Base-by-base conservation (phyloP, 2,113 vertebrate species). In the Dipodomys merriami region DNA sequence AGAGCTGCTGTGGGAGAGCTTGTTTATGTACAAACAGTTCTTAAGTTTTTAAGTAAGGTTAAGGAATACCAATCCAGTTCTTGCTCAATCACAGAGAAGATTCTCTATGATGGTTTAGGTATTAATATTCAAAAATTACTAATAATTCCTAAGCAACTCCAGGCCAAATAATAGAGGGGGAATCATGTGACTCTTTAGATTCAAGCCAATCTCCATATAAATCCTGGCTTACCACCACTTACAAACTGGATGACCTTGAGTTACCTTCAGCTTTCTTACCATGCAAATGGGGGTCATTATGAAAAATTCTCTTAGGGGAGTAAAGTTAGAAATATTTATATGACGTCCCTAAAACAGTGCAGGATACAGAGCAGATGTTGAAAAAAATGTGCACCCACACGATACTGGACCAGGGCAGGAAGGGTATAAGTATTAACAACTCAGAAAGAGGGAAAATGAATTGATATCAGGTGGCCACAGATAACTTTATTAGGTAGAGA, bases 31-130 rank as follows among this genome's bases (percentile, higher is more conserved):
- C 1, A 1, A 68, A 62, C 72, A 49, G 65, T 20, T 64, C 62
- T 49, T 77, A 72, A 20, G 88, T 91, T 57, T 57, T 57, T 57
- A 57, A 57, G 53, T 77, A 95, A 97, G 20, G 83, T 12, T 33
- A 46, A 18, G 39, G 46, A 65, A 83, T 53, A 39, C n/a, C 81
- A 81, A 72, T 68, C 11, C 9, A 96, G 44, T 39, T 16, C 29
- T 87, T 87, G 15, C 20, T 89, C 53, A 76, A 90, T 44, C 33
- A 94, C 33, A 0, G 82, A 46, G 57, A 19, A 80, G 33, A 68
- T 12, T 95, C n/a, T 64, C 44, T 67, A 83, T 73, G 46, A 91
- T 60, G 79, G 62, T 10, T 29, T 64, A 95, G 35, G 1, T 1
- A 91, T 3, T 22, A 62, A 10, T 78, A 29, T n/a, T 88, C 18